phyloP scores from a whole-genome alignment of 2,888 invertebrate species.

The Heliconius ethilla region DNA sequence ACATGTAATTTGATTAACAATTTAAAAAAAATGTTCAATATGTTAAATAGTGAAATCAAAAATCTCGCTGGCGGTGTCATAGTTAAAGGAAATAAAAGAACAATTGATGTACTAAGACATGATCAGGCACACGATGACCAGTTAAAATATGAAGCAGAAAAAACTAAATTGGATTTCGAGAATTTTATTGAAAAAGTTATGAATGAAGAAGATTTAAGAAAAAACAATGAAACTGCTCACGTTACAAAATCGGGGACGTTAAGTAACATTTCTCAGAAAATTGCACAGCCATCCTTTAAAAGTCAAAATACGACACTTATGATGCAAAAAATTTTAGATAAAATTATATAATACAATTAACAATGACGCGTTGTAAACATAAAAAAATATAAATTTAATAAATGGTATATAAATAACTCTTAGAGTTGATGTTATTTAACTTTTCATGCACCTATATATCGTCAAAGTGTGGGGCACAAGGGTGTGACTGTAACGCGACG shows the following conservation, averaged over 20 bases:
- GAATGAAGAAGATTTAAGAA: background rate
- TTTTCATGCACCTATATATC: too few relatives aligned
- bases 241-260: background rate
- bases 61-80: conserved; percentile 8
- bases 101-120: background rate
- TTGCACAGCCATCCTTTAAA: background rate
- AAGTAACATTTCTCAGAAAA: background rate
- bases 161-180: background rate
- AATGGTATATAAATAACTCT: too few relatives aligned
- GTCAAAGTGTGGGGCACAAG: too few relatives aligned
- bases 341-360: background rate
- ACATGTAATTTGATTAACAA: conserved; percentile 45
- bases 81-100: background rate
- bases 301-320: background rate
- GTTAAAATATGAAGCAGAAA: background rate
- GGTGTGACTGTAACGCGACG: too few relatives aligned
- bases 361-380: background rate
- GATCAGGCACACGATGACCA: background rate
- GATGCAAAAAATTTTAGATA: background rate
- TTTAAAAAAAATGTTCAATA: conserved; percentile 25
- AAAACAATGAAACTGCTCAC: background rate
- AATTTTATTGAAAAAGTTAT: background rate
- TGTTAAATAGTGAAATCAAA: conserved; percentile 19
- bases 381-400: background rate
- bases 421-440: too few relatives aligned